phyloP scores from a whole-genome alignment of 23 tunicate genomes.

The Phallusia fumigata region DNA sequence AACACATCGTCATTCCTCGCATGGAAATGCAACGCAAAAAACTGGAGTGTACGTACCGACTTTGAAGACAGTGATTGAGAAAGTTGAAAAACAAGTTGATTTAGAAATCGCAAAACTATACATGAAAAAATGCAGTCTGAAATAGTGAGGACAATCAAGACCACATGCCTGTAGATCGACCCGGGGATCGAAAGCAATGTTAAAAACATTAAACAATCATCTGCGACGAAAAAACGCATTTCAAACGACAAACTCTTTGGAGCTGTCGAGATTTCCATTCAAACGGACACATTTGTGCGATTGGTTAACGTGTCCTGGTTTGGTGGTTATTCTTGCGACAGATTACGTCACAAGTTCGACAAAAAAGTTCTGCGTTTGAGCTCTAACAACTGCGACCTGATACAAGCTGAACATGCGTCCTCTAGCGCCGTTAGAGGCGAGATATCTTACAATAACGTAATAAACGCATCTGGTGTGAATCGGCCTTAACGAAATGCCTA shows the following conservation, averaged over 20 bases:
- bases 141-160: background rate
- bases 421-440: no score
- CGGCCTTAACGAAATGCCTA: no score
- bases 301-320: background rate
- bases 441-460: no score
- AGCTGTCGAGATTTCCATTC: no score
- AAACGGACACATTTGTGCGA: background rate
- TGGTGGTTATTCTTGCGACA: no score
- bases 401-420: background rate
- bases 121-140: background rate
- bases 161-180: conserved; percentile 2
- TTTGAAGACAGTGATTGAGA: conserved; percentile 2
- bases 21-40: background rate
- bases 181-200: background rate
- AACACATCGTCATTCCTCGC: background rate
- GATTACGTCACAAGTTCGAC: no score
- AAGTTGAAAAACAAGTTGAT: background rate
- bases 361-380: no score
- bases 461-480: no score
- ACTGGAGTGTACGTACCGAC: background rate
- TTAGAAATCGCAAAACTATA: background rate
- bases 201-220: background rate
- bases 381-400: background rate
- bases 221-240: no score
- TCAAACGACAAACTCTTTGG: no score